Conservation (phyloP, 2,797 vertebrate genomes). For the Coilia nasus region DNA sequence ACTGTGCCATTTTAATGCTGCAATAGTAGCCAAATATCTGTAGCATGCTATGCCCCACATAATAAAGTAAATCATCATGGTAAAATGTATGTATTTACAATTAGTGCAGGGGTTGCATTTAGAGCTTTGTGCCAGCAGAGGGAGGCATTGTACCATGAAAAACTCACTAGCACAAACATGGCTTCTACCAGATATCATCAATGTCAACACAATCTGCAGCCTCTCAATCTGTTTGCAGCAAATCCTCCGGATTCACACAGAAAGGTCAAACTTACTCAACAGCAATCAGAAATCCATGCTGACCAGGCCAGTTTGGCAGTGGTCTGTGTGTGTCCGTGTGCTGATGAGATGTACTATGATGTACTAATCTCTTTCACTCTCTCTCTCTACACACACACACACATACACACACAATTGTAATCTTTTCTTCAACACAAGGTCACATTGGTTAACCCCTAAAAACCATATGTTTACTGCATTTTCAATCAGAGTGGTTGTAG, state of each 20-base stretch:
- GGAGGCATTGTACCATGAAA: conserved; percentile 53
- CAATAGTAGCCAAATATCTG: neutral
- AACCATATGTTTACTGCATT: too few species aligned
- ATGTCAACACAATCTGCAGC: neutral
- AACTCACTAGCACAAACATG: conserved; percentile 1
- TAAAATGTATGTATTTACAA: neutral
- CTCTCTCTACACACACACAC: neutral
- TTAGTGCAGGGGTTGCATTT: neutral
- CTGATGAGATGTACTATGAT: neutral
- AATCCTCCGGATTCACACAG: neutral
- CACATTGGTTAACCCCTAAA: neutral
- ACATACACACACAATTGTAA: neutral
- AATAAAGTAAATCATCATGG: too few species aligned
- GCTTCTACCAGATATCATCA: conserved; percentile 1
- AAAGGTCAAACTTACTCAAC: conserved; percentile 12
- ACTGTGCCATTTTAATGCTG: neutral
- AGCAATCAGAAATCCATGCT: neutral
- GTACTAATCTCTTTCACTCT: neutral
- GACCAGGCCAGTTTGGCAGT: neutral
- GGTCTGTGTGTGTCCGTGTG: neutral
- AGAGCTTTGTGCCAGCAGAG: conserved; percentile 52
- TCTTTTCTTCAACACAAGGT: neutral
- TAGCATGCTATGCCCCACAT: neutral
- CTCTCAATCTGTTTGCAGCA: neutral
- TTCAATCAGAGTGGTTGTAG: too few species aligned